These are phyloP conservation scores for Crocidura indochinensis DNA, from an alignment of 2,797 vertebrate genomes.

Conservation along the genomic window DNA sequence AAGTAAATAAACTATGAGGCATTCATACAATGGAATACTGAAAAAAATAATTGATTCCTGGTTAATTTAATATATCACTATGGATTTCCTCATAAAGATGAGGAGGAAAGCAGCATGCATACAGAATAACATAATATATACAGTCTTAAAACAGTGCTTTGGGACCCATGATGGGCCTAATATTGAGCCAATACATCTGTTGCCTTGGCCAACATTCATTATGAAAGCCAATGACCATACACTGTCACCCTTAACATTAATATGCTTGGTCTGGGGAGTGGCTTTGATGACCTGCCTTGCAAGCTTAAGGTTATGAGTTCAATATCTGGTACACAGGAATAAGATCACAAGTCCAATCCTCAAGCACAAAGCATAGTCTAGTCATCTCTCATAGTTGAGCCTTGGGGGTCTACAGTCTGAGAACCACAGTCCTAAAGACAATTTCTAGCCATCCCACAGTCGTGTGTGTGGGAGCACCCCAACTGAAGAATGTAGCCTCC, in stretches of 20 bases:
- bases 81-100: neutral
- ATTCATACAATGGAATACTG: neutral
- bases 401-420: too few relatives aligned
- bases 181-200: neutral
- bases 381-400: too few relatives aligned
- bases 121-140: neutral
- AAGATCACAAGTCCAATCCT: too few relatives aligned
- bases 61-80: neutral
- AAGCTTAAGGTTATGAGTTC: too few relatives aligned
- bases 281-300: too few relatives aligned
- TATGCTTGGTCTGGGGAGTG: too few relatives aligned
- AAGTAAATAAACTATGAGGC: neutral
- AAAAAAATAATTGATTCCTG: conserved; percentile 28
- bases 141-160: neutral
- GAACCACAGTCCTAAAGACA: too few relatives aligned
- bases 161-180: neutral
- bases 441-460: too few relatives aligned
- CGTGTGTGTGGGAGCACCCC: too few relatives aligned
- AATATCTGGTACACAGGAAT: too few relatives aligned
- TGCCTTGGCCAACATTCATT: neutral
- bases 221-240: neutral
- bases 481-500: too few relatives aligned
- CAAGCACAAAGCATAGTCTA: too few relatives aligned
- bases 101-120: neutral
- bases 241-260: neutral